Conservation (phyloP, 2,797 vertebrate species). For the Valencia hispanica region DNA sequence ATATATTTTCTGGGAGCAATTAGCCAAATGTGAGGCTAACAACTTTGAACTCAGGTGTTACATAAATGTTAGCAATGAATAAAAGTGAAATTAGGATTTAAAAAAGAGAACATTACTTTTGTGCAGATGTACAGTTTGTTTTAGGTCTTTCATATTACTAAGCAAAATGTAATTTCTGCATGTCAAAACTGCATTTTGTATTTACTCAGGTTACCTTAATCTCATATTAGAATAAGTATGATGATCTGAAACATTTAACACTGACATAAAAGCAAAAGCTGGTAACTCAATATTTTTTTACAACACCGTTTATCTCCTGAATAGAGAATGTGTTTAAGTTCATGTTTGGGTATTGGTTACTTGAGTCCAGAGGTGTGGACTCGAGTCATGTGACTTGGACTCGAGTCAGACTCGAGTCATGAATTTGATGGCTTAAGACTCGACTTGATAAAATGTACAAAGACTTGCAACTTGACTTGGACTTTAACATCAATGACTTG, state of each 20-base stretch:
- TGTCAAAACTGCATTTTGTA: neutral
- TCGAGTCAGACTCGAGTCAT: no score
- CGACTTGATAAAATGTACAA: no score
- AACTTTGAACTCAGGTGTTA: neutral
- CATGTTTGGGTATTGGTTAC: neutral
- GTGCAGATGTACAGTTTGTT: neutral
- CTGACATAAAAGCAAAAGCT: neutral
- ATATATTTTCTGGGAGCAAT: neutral
- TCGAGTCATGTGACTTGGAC: no score
- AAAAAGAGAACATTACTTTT: neutral
- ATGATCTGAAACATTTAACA: neutral
- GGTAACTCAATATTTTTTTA: neutral
- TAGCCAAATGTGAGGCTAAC: neutral
- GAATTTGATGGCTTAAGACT: no score
- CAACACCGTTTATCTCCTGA: neutral
- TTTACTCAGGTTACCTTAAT: neutral
- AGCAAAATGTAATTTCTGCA: neutral
- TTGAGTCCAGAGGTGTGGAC: no score
- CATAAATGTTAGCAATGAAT: neutral
- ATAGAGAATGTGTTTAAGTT: neutral
- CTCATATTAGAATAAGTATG: neutral
- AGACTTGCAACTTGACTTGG: no score
- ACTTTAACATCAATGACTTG: no score
- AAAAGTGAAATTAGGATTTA: neutral
- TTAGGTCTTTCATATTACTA: neutral